Conservation (phyloP, 1,140 invertebrate genomes). For the Drosophila rhopaloa region DNA sequence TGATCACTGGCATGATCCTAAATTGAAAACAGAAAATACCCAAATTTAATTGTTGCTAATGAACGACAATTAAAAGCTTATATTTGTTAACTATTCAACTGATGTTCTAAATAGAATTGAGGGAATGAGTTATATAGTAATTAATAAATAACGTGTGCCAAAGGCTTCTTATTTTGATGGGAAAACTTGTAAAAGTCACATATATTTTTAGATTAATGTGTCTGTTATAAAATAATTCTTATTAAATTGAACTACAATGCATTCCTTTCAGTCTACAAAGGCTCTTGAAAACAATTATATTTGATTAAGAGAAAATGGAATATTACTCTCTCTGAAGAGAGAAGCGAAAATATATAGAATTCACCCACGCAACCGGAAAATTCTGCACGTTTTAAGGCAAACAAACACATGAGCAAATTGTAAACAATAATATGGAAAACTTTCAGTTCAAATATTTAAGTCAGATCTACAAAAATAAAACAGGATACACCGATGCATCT, state of each 20-base stretch:
- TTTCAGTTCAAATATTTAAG: constrained; percentile 15
- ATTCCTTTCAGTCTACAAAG: constrained; percentile 1
- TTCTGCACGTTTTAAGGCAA: constrained; percentile 14
- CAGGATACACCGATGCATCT: constrained; percentile 19
- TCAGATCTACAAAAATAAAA: constrained; percentile 8
- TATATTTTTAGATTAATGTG: constrained; percentile 12
- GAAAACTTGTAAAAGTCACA: neutral
- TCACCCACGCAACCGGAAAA: constrained; percentile 2
- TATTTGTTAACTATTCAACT: constrained; percentile 7
- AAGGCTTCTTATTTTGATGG: neutral
- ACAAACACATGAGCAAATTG: constrained; percentile 8
- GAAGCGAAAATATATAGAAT: neutral
- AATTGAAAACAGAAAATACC: neutral
- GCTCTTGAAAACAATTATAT: constrained; percentile 20
- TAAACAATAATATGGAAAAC: constrained; percentile 30
- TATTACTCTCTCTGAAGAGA: neutral
- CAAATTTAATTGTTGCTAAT: constrained; percentile 15
- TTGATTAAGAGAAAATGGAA: constrained; percentile 1
- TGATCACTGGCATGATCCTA: constrained; percentile 10
- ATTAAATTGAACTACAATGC: constrained; percentile 20
- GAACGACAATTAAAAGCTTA: constrained; percentile 16
- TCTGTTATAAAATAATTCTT: constrained; percentile 9
- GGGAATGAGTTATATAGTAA: constrained; percentile 1
- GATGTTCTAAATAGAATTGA: neutral
- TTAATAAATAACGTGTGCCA: neutral